These are phyloP conservation scores for Anisognathus igniventris DNA, from an alignment of 2,797 vertebrate genomes.

Conservation along the genomic window DNA sequence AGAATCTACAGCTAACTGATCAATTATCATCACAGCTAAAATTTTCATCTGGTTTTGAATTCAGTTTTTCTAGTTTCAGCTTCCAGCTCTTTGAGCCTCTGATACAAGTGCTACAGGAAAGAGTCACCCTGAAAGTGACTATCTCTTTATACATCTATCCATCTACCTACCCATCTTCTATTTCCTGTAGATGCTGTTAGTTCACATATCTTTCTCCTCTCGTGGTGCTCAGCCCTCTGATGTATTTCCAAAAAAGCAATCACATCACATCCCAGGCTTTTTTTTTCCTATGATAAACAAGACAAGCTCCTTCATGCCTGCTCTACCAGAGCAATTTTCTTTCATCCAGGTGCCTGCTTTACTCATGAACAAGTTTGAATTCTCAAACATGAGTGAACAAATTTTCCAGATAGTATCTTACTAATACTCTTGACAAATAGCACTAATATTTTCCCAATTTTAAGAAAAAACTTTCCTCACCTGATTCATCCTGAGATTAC, in stretches of 20 bases:
- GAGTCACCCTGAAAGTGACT: background rate
- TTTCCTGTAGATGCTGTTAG: conserved; percentile 20
- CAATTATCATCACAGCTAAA: background rate
- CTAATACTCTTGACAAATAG: background rate
- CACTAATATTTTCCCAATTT: background rate
- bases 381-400: background rate
- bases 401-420: conserved; percentile 2
- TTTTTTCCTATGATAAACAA: conserved; percentile 24
- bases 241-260: conserved; percentile 49
- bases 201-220: conserved; percentile 30
- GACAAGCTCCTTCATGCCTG: conserved; percentile 46
- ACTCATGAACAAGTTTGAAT: background rate
- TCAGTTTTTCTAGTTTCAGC: background rate
- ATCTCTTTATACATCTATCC: background rate
- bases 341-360: background rate
- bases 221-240: background rate
- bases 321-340: background rate
- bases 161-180: background rate
- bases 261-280: background rate
- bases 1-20: background rate
- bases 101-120: background rate
- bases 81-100: background rate
- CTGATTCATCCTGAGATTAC: background rate
- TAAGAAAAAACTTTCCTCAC: background rate
- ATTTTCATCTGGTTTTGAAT: background rate